Conservation (phyloP, 2,888 invertebrate genomes). For the Acanthoscelides obtectus region DNA sequence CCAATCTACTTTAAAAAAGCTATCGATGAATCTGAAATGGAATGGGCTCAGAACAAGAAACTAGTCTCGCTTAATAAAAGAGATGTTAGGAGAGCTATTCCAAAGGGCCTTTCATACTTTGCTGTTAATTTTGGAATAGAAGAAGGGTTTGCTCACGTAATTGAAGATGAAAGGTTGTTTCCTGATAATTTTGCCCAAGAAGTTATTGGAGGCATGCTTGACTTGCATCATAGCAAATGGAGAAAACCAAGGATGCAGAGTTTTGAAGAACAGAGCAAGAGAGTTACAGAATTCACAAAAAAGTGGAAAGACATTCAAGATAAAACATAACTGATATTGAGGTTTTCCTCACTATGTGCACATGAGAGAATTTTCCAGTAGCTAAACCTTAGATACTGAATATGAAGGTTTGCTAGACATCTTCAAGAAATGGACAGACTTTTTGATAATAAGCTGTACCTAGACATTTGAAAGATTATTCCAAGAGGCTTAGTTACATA, state of each 20-base stretch:
- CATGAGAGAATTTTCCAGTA: too few relatives aligned
- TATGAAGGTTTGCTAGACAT: too few relatives aligned
- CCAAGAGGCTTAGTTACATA: too few relatives aligned
- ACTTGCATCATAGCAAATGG: conserved; percentile 82
- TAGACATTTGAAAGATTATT: too few relatives aligned
- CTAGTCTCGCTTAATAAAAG: conserved; percentile 65
- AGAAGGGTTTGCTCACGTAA: conserved; percentile 93
- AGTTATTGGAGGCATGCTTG: conserved; percentile 92
- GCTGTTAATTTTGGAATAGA: conserved; percentile 89
- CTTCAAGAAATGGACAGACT: too few relatives aligned
- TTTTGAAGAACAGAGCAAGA: conserved; percentile 70
- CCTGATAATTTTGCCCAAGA: conserved; percentile 90
- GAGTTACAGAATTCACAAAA: conserved; percentile 68
- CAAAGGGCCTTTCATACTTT: conserved; percentile 93
- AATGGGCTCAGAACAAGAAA: conserved; percentile 96
- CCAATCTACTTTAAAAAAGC: conserved; percentile 99
- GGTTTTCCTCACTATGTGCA: too few relatives aligned
- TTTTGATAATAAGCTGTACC: too few relatives aligned
- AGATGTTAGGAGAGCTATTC: conserved; percentile 75
- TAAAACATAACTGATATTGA: conserved; percentile 32
- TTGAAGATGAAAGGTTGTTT: conserved; percentile 87
- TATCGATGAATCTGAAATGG: conserved; percentile 87
- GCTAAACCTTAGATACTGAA: too few relatives aligned
- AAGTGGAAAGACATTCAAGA: conserved; percentile 66
- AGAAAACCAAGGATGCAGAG: conserved; percentile 72